Base-by-base conservation (phyloP, 2,888 invertebrate species). In the Orchesella flavescens region DNA sequence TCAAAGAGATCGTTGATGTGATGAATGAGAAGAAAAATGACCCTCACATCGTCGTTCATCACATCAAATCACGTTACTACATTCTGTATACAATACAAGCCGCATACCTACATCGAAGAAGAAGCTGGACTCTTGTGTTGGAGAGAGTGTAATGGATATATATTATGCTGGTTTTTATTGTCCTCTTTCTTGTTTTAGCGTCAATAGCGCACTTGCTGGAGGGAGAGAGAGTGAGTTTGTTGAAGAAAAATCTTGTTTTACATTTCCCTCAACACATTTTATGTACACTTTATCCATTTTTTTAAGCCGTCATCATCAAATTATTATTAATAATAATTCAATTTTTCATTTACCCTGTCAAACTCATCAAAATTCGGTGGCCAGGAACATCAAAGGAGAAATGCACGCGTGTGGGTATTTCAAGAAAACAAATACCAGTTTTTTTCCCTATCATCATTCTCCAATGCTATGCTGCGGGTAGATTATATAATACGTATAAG, bases 291-390 rank as follows among this genome's bases (percentile, higher is more conserved):
- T 71, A 74, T 81, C 23, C 55, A 71, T 82, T 34, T 65, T 61
- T 76, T 73, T 77, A 73, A 44, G 71, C 44, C 61, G 73, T 72
- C 77, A 77, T 83, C 83, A 77, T 77, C 82, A 82, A 82, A 77
- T 77, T 72, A 83, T 83, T 83, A 83, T 83, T 83, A 83, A 83
- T 83, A 83, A 83, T 83, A 83, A 83, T 83, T 83, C 83, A 83
- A 83, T 83, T 83, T 83, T 83, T 83, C 83, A 83, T 83, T 83
- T 83, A 83, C 21, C 83, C 73, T 83, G 83, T 83, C 83, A 83
- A 83, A 83, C 83, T 83, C 83, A 77, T 83, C 83, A 83, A 77
- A 83, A 83, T 77, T 83, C 83, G 83, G 83, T 83, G 77, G 83
- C 73, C 77, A 77, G 63, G 66, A 83, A 72, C 77, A 83, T 83